Percentiles rank a stretch among this genome's conserved stretches.
phyloP scores from a whole-genome alignment of 2,888 invertebrate genomes.

The Monochamus alternatus region DNA sequence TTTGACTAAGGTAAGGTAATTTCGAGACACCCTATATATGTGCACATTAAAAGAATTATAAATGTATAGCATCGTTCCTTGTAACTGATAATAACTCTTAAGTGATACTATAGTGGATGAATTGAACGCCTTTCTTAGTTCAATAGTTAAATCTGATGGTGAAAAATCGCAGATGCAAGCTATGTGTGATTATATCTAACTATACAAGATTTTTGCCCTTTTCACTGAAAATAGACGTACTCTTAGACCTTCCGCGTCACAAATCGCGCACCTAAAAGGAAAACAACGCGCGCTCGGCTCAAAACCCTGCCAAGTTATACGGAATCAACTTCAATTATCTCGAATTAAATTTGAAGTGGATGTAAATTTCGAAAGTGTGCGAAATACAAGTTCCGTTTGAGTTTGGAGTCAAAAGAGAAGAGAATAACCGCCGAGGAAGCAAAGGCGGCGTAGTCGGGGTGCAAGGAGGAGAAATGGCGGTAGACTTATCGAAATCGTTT shows the following conservation, averaged over 20 bases:
- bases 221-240: not conserved
- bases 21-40: too few species aligned
- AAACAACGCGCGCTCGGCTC: not conserved
- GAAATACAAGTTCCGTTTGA: constrained; percentile 11
- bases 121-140: too few species aligned
- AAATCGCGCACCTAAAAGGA: not conserved
- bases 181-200: too few species aligned
- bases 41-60: too few species aligned
- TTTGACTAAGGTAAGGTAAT: too few species aligned
- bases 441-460: not conserved
- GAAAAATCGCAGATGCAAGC: too few species aligned
- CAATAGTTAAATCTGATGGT: too few species aligned
- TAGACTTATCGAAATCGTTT: too few species aligned
- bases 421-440: not conserved
- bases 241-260: not conserved
- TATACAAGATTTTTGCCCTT: too few species aligned
- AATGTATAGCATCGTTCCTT: too few species aligned
- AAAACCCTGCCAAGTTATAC: not conserved
- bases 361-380: constrained; percentile 19
- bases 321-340: constrained; percentile 9
- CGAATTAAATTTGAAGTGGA: constrained; percentile 17
- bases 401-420: constrained; percentile 1
- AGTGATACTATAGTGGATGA: too few species aligned
- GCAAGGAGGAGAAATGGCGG: not conserved
- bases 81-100: too few species aligned